Evolutionary conservation across 1,140 invertebrate genomes (phyloP), one percentile per base, ranked within the genome.

Genomic region (Aphis gossypii): DNA sequence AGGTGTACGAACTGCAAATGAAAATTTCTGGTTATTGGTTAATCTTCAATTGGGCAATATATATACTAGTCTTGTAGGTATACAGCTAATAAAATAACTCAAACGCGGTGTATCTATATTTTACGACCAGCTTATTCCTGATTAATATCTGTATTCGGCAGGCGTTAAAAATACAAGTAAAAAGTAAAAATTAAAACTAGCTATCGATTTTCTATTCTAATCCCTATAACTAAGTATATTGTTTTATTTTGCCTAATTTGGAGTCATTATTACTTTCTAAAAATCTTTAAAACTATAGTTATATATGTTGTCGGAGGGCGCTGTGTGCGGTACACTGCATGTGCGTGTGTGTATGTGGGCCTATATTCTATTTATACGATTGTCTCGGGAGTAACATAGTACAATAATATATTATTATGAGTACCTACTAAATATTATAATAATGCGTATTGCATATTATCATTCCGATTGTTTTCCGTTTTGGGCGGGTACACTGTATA

Each of bases 371-470:
- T 76, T 76, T 76, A 76, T n/a, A 76, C 30, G 60, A 76, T 76
- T 76, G 60, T 76, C 5, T 76, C 1, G 30, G 14, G n/a, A n/a
- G 60, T 76, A 76, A 76, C 14, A 76, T n/a, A 41, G 38, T 41
- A 76, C 60, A n/a, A 76, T 68, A n/a, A 5, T 18, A n/a, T 76
- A n/a, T n/a, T 76, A 76, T n/a, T 76, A 76, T 20, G 60, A 30
- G 5, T 5, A 35, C 30, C n/a, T 46, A 46, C 9, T 46, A n/a
- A 76, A 76, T 76, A 76, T 76, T n/a, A 76, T 76, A 76, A 76
- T 76, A 76, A 76, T 76, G n/a, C 30, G 30, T 76, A 76, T n/a
- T 76, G n/a, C 60, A 76, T 76, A 76, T 76, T 76, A 76, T n/a
- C n/a, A 76, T 76, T 76, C n/a, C 60, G 30, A 76, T 76, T 76